Conservation (phyloP, 2,113 vertebrate species). For the Apaloderma vittatum region DNA sequence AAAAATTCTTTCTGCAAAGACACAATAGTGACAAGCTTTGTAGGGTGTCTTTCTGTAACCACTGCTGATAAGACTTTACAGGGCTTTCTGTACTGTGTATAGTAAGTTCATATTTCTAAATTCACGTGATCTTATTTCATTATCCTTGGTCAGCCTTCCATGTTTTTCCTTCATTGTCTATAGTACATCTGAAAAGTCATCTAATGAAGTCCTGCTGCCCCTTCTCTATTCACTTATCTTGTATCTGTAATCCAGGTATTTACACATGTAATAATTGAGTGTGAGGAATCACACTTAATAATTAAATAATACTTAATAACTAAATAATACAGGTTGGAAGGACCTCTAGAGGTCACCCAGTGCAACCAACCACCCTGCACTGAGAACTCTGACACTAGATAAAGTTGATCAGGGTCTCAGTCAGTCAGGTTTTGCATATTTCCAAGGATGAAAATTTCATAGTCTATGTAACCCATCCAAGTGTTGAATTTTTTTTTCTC, state of each 20-base stretch:
- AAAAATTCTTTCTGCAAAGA: neutral
- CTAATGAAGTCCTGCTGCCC: neutral
- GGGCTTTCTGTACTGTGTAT: neutral
- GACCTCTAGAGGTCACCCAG: constrained; percentile 3
- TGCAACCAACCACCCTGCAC: neutral
- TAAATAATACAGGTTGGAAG: neutral
- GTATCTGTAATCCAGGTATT: neutral
- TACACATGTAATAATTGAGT: neutral
- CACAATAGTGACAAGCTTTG: neutral
- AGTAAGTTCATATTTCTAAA: neutral
- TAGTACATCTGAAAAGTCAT: neutral
- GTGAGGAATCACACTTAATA: neutral
- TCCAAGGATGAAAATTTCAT: neutral
- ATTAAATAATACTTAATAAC: neutral
- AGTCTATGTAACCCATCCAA: neutral
- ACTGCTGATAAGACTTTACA: neutral
- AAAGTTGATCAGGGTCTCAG: neutral
- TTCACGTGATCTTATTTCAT: neutral
- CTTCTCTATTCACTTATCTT: neutral
- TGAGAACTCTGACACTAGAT: neutral
- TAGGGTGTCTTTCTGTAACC: neutral
- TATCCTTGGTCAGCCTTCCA: neutral
- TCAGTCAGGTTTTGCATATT: neutral
- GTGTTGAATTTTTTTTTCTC: neutral
- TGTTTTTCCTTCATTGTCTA: neutral